These are phyloP conservation scores for Candidula unifasciata DNA, from an alignment of 2,888 invertebrate genomes.

Conservation along the genomic window DNA sequence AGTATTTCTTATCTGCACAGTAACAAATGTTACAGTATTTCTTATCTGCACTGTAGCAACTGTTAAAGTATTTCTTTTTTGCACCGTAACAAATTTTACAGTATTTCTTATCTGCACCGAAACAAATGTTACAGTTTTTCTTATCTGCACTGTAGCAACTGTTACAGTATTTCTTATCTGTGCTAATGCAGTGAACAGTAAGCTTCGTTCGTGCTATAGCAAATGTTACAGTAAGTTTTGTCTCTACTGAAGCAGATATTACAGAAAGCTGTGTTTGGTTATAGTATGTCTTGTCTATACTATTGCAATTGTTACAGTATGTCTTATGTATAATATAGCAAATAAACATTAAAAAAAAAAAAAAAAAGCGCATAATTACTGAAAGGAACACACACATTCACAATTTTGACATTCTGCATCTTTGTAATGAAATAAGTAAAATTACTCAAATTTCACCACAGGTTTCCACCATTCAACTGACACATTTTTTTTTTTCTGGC, in stretches of 20 bases:
- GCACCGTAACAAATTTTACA: too few relatives aligned
- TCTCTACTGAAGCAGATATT: background rate
- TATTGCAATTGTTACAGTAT: constrained; percentile 69
- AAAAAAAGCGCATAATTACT: too few relatives aligned
- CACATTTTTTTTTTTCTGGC: too few relatives aligned
- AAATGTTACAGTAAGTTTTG: constrained; percentile 68
- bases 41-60: too few relatives aligned
- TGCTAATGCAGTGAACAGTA: background rate
- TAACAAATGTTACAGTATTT: background rate
- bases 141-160: background rate
- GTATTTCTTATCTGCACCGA: too few relatives aligned
- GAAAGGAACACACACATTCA: too few relatives aligned
- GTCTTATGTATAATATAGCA: constrained; percentile 47
- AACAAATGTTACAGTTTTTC: background rate
- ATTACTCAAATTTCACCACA: too few relatives aligned
- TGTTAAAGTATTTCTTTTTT: too few relatives aligned
- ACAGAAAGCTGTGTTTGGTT: constrained; percentile 60
- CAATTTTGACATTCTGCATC: too few relatives aligned
- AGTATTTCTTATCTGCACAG: background rate
- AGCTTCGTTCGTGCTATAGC: constrained; percentile 56
- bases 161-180: background rate
- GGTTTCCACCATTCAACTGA: too few relatives aligned
- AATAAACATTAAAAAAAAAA: too few relatives aligned
- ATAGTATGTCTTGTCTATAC: constrained; percentile 63
- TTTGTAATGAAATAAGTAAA: too few relatives aligned